Conservation (phyloP, 2,113 vertebrate genomes). For the Leucoraja erinaceus region DNA sequence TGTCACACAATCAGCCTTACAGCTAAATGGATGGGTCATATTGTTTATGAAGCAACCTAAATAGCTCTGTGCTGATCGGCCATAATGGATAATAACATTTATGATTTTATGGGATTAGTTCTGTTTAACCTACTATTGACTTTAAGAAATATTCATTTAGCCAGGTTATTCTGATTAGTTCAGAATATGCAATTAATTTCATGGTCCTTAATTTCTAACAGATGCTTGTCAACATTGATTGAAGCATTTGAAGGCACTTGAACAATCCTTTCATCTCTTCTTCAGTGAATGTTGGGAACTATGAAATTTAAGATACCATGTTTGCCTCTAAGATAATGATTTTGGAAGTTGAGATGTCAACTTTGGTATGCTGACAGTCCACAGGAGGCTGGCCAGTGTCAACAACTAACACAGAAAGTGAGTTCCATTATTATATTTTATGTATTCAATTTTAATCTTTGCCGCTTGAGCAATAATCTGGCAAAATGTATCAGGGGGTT, state of each 20-base stretch:
- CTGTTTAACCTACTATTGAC: neutral
- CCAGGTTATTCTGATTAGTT: neutral
- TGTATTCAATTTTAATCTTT: neutral
- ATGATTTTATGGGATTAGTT: neutral
- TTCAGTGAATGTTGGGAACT: neutral
- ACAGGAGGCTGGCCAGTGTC: neutral
- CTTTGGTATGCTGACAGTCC: neutral
- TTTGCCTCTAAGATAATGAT: neutral
- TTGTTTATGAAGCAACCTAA: neutral
- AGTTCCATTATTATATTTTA: neutral
- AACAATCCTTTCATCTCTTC: neutral
- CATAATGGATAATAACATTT: neutral
- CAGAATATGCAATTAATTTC: neutral
- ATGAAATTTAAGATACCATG: neutral
- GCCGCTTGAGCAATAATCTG: neutral
- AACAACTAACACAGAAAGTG: neutral
- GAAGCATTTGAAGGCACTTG: neutral
- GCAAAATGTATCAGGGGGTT: neutral
- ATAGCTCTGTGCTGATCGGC: neutral
- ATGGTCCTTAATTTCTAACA: neutral
- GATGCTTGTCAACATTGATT: neutral
- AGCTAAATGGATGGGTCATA: neutral
- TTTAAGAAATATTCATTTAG: neutral
- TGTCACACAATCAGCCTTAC: neutral
- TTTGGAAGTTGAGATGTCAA: neutral